Conservation (phyloP, 2,113 vertebrate species). For the Pterocles gutturalis region DNA sequence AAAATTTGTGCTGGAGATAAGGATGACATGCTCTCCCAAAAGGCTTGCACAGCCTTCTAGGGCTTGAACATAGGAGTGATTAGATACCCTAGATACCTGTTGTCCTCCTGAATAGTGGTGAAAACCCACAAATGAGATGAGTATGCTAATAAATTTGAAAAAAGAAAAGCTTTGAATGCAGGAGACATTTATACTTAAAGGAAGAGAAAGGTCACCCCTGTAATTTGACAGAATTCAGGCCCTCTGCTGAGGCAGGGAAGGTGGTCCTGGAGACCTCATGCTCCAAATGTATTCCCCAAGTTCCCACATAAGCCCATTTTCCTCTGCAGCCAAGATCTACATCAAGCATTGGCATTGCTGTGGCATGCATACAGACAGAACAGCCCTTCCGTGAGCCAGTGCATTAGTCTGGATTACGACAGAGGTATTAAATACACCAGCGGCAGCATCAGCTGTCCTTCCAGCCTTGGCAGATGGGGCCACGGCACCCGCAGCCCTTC, state of each 20-base stretch:
- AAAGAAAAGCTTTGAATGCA: background rate
- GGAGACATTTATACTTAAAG: background rate
- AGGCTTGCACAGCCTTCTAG: background rate
- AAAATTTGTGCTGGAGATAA: background rate
- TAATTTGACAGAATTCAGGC: background rate
- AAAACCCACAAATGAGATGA: background rate
- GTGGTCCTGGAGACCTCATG: background rate
- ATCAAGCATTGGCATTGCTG: background rate
- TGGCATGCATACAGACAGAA: background rate
- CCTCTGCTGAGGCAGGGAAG: background rate
- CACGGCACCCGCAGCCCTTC: accelerated
- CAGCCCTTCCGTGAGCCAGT: background rate
- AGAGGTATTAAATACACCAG: background rate
- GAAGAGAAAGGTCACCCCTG: background rate
- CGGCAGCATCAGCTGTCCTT: background rate
- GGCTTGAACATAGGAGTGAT: background rate
- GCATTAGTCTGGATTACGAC: background rate
- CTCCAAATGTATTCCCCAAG: background rate
- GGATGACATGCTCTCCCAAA: background rate
- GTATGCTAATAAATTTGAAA: background rate
- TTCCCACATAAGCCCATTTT: background rate
- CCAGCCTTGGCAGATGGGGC: background rate
- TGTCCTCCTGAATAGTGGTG: background rate
- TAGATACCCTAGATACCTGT: background rate
- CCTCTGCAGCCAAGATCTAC: background rate